These are phyloP conservation scores for Tupaia tana DNA, from an alignment of 2,113 vertebrate genomes.

Conservation along the genomic window DNA sequence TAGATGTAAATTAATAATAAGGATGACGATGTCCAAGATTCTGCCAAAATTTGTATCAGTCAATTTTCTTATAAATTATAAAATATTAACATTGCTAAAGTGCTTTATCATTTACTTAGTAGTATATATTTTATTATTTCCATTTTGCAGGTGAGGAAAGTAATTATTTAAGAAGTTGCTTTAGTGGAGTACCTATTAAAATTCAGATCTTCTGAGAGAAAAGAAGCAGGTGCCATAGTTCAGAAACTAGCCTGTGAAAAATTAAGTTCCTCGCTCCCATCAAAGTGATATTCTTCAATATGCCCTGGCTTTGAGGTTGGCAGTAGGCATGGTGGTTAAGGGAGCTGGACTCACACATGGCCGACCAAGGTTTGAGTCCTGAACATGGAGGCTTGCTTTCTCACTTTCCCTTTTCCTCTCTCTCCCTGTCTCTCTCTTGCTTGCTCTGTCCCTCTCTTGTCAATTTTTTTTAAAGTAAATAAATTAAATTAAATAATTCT, in stretches of 20 bases:
- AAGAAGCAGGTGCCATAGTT: neutral
- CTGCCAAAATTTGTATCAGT: neutral
- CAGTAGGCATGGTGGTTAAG: too few relatives aligned
- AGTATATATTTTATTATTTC: neutral
- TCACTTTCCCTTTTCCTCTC: too few relatives aligned
- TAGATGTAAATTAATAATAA: neutral
- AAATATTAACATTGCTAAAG: neutral
- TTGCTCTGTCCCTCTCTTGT: too few relatives aligned
- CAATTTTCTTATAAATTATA: neutral
- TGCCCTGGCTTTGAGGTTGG: neutral
- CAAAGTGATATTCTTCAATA: neutral
- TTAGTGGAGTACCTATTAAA: neutral
- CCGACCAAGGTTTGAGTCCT: too few relatives aligned
- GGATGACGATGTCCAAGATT: neutral
- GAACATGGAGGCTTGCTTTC: too few relatives aligned
- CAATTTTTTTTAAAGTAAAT: too few relatives aligned
- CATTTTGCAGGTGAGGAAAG: neutral
- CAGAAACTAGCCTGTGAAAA: neutral
- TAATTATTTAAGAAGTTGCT: neutral
- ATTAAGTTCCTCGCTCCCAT: neutral
- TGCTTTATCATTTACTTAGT: neutral
- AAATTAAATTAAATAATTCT: too few relatives aligned
- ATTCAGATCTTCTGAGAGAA: neutral
- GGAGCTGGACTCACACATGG: too few relatives aligned
- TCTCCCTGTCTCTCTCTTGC: too few relatives aligned